Conservation (phyloP, 1,140 invertebrate species). For the Reticulitermes speratus region DNA sequence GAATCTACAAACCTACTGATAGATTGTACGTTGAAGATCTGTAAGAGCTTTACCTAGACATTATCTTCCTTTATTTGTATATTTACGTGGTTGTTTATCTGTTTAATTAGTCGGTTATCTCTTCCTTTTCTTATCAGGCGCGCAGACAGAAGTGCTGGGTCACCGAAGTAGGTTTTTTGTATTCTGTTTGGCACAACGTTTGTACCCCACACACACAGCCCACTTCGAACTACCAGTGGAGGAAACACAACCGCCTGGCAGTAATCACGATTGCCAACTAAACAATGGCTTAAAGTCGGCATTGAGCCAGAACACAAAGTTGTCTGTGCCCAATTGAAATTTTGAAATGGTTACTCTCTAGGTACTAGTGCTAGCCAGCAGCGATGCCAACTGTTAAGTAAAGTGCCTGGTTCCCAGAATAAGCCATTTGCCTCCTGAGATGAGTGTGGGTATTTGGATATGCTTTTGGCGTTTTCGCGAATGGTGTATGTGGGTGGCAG, state of each 20-base stretch:
- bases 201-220: background rate
- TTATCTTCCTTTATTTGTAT: no score
- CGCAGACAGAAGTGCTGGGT: background rate
- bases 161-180: background rate
- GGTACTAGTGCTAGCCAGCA: background rate
- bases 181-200: background rate
- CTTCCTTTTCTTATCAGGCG: background rate
- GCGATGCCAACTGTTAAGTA: background rate
- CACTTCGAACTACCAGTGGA: background rate
- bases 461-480: background rate
- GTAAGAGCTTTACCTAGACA: no score
- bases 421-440: background rate
- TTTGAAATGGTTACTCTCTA: background rate
- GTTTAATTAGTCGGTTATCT: background rate
- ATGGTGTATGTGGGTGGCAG: background rate
- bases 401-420: background rate
- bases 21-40: no score
- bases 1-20: no score
- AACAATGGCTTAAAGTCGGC: constrained; percentile 7
- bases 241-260: background rate
- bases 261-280: background rate
- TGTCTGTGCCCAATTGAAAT: background rate
- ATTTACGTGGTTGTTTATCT: no score
- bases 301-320: background rate
- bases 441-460: background rate